Evolutionary conservation across 2,888 invertebrate species (phyloP).

Genomic region (Folsomia candida): DNA sequence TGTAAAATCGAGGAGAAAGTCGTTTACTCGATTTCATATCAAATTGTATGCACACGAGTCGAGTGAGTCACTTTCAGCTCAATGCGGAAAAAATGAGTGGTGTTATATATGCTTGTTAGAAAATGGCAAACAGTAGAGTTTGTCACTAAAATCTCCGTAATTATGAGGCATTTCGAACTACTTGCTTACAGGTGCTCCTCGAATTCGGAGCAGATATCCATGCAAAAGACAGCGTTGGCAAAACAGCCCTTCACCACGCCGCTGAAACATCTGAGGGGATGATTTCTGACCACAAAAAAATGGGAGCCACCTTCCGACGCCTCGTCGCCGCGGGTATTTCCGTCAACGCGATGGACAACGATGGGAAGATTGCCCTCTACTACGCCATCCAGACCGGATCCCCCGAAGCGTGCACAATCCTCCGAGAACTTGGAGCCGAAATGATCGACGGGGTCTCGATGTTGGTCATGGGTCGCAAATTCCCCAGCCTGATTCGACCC

Average conservation of each 20-base stretch:
- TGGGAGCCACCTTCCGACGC: slow-evolving; percentile 49
- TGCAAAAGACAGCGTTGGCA: slow-evolving; percentile 44
- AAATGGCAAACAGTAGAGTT: too few relatives aligned
- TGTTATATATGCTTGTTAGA: too few relatives aligned
- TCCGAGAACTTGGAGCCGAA: slow-evolving; percentile 49
- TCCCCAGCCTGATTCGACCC: slow-evolving; percentile 40
- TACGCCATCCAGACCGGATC: slow-evolving; percentile 51
- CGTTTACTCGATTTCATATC: too few relatives aligned
- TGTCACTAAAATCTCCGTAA: background rate
- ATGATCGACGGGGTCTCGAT: slow-evolving; percentile 49
- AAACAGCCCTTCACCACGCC: slow-evolving; percentile 48
- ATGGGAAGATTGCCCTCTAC: slow-evolving; percentile 50
- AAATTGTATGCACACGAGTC: too few relatives aligned
- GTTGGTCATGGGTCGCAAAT: slow-evolving; percentile 47
- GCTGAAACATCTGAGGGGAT: slow-evolving; percentile 50
- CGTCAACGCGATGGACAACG: slow-evolving; percentile 49
- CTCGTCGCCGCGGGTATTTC: slow-evolving; percentile 47
- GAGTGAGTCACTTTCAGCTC: too few relatives aligned
- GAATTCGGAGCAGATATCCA: slow-evolving; percentile 50
- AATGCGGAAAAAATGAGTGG: too few relatives aligned
- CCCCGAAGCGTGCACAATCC: slow-evolving; percentile 48
- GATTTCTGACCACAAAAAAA: slow-evolving; percentile 49
- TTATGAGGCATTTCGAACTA: too few relatives aligned
- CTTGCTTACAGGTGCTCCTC: slow-evolving; percentile 48
- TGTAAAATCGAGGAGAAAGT: too few relatives aligned